Base-by-base conservation (phyloP, 2,113 vertebrate genomes). In the Solea solea region DNA sequence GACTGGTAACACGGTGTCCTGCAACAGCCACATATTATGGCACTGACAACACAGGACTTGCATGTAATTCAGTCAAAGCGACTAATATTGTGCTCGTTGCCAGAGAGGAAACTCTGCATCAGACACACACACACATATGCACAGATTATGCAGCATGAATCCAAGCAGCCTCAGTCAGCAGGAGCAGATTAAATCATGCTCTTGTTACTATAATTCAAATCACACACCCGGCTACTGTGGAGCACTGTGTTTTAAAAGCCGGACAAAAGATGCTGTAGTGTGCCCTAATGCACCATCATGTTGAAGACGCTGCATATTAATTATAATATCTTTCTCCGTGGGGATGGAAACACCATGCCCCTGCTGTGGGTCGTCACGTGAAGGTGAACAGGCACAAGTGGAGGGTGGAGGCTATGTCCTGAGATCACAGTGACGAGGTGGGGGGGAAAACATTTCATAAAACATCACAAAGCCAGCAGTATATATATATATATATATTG, bases 241-340 rank as follows among this genome's bases (percentile, higher is more conserved):
- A 83, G 60, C 45, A 63, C 1, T 41, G 27, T 63, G 73, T 67
- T 66, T 52, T 50, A 72, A 7, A 42, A 41, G n/a, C 28, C 51
- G 73, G 78, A 85, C 73, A 83, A 90, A 86, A 88, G 80, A 71
- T 73, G 81, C 77, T 86, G 52, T 68, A 54, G 59, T 76, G 76
- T 80, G 78, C 56, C 63, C 55, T 73, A 69, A 74, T 79, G 72
- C 89, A 90, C 52, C 84, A 79, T 80, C 81, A 86, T 64, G 69
- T 63, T 66, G 67, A 65, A 81, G 73, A 85, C 81, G 72, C 74
- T 44, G 86, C 86, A 80, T 86, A 76, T 71, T 68, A 64, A 77
- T 84, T 68, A 41, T 49, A 62, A 72, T 53, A 49, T 54, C 49
- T 46, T 34, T 58, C 51, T n/a, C 6, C 25, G 9, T 45, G n/a